These are phyloP conservation scores for Dendrocincla fuliginosa DNA, from an alignment of 2,797 vertebrate genomes.

Conservation along the genomic window DNA sequence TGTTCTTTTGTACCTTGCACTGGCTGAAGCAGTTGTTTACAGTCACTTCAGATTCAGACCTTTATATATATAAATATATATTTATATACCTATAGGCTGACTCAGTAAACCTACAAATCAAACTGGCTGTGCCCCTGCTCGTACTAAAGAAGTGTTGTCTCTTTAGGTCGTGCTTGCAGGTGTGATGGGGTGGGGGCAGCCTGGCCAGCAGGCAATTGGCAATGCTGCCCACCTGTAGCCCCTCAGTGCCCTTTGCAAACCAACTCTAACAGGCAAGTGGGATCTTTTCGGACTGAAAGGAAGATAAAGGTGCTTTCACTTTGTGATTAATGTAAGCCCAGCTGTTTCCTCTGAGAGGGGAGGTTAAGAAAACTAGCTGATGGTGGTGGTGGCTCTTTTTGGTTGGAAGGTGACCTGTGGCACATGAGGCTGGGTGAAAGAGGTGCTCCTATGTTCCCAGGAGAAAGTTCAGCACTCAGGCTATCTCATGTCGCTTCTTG, in stretches of 20 bases:
- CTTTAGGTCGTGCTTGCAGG: background rate
- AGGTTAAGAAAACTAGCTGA: background rate
- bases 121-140: background rate
- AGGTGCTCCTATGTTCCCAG: rapidly evolving
- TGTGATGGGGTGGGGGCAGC: background rate
- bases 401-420: background rate
- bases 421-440: rapidly evolving
- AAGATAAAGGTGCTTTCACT: background rate
- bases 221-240: background rate
- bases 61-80: background rate
- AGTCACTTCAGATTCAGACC: background rate
- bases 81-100: background rate
- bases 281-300: background rate
- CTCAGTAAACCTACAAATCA: background rate
- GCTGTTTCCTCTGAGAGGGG: background rate
- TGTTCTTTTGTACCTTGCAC: background rate
- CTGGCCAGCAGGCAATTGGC: background rate
- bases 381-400: rapidly evolving
- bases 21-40: background rate
- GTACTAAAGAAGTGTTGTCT: background rate
- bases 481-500: rapidly evolving
- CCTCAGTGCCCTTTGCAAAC: background rate
- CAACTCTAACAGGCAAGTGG: background rate
- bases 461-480: background rate
- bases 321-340: background rate